Evolutionary conservation across 1,140 invertebrate species (phyloP), one percentile per base, ranked within the genome.

Genomic region (Tetranychus urticae): DNA sequence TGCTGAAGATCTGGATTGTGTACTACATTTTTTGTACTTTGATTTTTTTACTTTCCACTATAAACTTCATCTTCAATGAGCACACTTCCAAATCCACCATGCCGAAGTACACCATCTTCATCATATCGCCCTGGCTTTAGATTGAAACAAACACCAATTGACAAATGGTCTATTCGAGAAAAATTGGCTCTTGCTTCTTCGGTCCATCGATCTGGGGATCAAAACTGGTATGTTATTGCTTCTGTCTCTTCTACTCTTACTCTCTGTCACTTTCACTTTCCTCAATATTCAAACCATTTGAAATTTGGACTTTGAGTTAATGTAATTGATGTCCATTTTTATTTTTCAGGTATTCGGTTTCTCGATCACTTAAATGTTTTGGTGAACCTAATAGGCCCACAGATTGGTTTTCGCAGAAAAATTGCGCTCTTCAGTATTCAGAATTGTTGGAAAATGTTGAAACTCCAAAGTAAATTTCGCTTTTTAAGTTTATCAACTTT

Each of bases 381-480:
- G 74, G 68, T 56, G 86, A 90, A 67, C 77, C 79, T 59, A 81
- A 81, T 61, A 72, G 85, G 61, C 85, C 88, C 2, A 67, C 75
- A 0, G 88, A 93, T 70, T 93, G 87, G 85, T 92, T 88, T 71
- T 88, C 86, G 0, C 85, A 86, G 68, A 91, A 88, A 72, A 82
- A 86, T 66, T 93, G 89, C 77, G 87, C 86, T 1, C 78, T 84
- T 0, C 89, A 93, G 68, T 94, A 92, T 74, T 80, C 83, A 33
- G 78, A 81, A 42, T 69, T 94, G 3, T 71, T 92, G 13, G 87
- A 89, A 67, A 82, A 83, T 68, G 80, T 85, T 14, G 87, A 89
- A 68, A 83, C 82, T 31, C 85, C 86, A 4, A 89, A 89, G 71
- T 79, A 69, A 69, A 71, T 67, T 14, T 23, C 2, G 3, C 47